Evolutionary conservation across 2,888 invertebrate species (phyloP).

Genomic region (Perizoma flavofasciatum): DNA sequence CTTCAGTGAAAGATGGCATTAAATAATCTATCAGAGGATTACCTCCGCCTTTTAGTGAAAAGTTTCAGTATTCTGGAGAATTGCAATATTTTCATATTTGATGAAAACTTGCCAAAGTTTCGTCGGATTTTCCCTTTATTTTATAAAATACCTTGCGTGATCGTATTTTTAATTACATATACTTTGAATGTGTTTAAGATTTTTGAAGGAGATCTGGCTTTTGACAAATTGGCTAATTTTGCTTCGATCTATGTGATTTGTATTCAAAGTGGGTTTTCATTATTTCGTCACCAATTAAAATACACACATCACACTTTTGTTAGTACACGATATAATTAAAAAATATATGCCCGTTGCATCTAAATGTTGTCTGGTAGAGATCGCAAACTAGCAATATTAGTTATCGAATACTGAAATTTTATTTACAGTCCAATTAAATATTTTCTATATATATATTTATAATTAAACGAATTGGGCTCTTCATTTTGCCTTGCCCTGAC

Average conservation of each 20-base stretch:
- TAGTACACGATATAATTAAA: too few relatives aligned
- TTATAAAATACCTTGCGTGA: conserved; percentile 33
- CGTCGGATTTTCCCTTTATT: conserved; percentile 28
- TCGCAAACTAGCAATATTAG: too few relatives aligned
- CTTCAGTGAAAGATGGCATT: conserved; percentile 17
- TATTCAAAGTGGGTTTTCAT: conserved; percentile 43
- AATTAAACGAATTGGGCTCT: too few relatives aligned
- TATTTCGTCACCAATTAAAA: too few relatives aligned
- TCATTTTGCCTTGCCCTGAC: too few relatives aligned
- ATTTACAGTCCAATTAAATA: too few relatives aligned
- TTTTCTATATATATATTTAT: too few relatives aligned
- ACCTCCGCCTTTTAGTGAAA: conserved; percentile 10
- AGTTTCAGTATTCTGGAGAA: conserved; percentile 39
- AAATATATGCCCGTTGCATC: too few relatives aligned
- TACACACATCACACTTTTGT: too few relatives aligned
- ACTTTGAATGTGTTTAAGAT: conserved; percentile 35
- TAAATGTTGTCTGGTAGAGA: too few relatives aligned
- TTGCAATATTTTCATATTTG: conserved; percentile 38
- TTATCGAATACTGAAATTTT: too few relatives aligned
- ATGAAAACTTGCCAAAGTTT: conserved; percentile 20
- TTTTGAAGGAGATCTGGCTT: conserved; percentile 33
- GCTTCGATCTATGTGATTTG: conserved; percentile 43
- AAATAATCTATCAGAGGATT: conserved; percentile 42
- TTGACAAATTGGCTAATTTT: conserved; percentile 42
- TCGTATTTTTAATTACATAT: conserved; percentile 29